Evolutionary conservation across 2,797 vertebrate genomes (phyloP), one percentile per base, ranked within the genome.

Genomic region (Myotis pilosus): DNA sequence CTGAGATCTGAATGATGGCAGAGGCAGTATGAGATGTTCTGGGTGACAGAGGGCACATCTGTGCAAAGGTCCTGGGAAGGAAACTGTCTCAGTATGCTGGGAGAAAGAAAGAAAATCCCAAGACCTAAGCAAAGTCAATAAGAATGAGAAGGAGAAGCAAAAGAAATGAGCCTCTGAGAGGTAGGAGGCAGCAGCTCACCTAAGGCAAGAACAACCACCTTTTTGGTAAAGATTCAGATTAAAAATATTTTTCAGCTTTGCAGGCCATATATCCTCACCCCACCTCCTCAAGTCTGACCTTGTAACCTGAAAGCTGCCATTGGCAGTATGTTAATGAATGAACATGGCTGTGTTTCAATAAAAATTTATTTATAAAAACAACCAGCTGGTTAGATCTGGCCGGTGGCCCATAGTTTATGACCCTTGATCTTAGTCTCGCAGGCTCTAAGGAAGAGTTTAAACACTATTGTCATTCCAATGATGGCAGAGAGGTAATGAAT

Each of bases 341-440:
- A 28, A 17, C 0, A 2, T 17, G 33, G 28, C n/a, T 82, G 25
- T 62, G 74, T 94, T 92, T 51, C 41, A 72, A 44, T 92, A 71
- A 60, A 69, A 72, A 49, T 30, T 66, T 90, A 82, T 66, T 71
- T 81, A 72, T 28, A 60, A 72, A 89, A 92, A 22, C 19, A 41
- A 88, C 53, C 41, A 64, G 30, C 62, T 92, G 33, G 12, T 8
- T 19, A 53, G 66, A 71, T 44, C 13, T 36, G 38, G 44, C 44
- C 3, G 2, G 5, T 3, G 20, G 15, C 16, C 44, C 62, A 15
- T 1, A 16, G 33, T 83, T 57, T 71, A 15, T 30, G 44, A 83
- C 20, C 55, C 20, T 49, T 53, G 57, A 57, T 66, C 8, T 22
- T 81, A 76, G 28, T 47, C 66, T 66, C 33, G 4, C 0, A 23